These are phyloP conservation scores for Cinara cedri DNA, from an alignment of 2,888 invertebrate genomes.

Conservation along the genomic window DNA sequence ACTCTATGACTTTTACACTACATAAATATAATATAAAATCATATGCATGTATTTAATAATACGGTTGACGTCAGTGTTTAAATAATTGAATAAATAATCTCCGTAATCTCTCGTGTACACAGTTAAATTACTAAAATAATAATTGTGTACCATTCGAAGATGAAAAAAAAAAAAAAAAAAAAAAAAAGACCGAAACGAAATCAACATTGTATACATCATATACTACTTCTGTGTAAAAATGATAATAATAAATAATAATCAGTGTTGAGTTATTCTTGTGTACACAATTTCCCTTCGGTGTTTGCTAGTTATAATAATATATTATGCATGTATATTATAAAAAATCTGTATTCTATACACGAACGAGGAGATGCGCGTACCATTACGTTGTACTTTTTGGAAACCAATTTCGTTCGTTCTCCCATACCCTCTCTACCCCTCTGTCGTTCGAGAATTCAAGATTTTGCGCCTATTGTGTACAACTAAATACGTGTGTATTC, in stretches of 20 bases:
- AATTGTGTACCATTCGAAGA: no score
- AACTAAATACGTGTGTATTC: background rate
- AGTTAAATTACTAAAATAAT: no score
- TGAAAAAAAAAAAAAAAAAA: no score
- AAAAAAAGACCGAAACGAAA: no score
- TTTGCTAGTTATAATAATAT: background rate
- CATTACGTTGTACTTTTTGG: background rate
- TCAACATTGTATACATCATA: no score
- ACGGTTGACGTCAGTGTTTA: no score
- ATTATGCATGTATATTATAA: background rate
- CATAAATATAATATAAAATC: no score
- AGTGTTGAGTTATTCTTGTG: background rate
- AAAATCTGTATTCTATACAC: background rate
- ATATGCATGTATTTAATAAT: no score
- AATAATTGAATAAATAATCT: no score
- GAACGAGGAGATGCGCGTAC: background rate
- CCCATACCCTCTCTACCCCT: background rate
- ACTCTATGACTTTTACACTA: no score
- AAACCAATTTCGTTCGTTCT: conserved; percentile 29
- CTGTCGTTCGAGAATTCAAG: background rate
- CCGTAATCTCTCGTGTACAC: no score
- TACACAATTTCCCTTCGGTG: background rate
- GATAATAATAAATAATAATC: conserved; percentile 9
- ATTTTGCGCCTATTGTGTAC: conserved; percentile 24
- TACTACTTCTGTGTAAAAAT: no score